A percentile compares a stretch with the other conserved stretches of the same genome.
phyloP scores from a whole-genome alignment of 2,888 invertebrate genomes.

The Acleris literana region DNA sequence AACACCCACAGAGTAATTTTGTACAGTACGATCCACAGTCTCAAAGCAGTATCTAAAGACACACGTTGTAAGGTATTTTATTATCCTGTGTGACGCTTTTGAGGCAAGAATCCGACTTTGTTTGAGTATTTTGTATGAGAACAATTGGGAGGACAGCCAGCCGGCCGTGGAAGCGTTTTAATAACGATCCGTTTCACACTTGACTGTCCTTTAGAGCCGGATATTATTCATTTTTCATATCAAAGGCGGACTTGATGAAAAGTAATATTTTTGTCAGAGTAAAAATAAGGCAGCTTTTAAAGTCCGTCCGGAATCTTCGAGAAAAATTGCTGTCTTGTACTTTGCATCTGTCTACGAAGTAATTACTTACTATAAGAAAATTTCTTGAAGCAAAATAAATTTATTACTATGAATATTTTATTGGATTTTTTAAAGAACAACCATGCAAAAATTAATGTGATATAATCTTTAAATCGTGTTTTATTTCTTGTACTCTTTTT shows the following conservation, averaged over 20 bases:
- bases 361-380: not conserved
- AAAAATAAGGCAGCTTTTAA: slow-evolving; percentile 19
- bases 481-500: not conserved
- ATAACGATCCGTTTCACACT: slow-evolving; percentile 62
- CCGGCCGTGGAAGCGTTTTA: slow-evolving; percentile 54
- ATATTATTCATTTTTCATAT: slow-evolving; percentile 61
- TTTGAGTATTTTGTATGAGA: slow-evolving; percentile 29
- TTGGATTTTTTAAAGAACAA: not conserved
- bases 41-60: slow-evolving; percentile 2
- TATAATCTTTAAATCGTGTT: not conserved
- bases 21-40: slow-evolving; percentile 17
- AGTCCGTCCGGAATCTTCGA: not conserved
- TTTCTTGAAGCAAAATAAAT: not conserved
- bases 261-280: slow-evolving; percentile 11
- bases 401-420: not conserved
- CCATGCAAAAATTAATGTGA: not conserved
- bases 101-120: slow-evolving; percentile 10
- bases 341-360: not conserved
- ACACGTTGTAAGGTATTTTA: not conserved
- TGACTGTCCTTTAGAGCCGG: slow-evolving; percentile 53
- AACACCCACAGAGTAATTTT: slow-evolving; percentile 42
- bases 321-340: slow-evolving; percentile 3
- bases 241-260: slow-evolving; percentile 41
- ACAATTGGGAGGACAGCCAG: slow-evolving; percentile 45
- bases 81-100: slow-evolving; percentile 5